phyloP scores from a whole-genome alignment of 2,797 vertebrate genomes.

The Tamandua tetradactyla region DNA sequence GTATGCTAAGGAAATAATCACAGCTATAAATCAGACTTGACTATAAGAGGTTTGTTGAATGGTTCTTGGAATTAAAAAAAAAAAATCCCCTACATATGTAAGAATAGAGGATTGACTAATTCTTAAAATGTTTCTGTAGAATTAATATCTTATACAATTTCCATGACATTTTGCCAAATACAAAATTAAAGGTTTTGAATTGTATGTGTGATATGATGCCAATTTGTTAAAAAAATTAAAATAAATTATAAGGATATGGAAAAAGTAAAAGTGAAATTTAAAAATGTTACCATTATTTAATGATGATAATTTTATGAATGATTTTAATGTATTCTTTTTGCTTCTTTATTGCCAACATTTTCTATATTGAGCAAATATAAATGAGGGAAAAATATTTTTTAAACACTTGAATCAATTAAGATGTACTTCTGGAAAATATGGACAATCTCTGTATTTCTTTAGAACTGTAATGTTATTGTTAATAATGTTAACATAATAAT shows the following conservation, averaged over 20 bases:
- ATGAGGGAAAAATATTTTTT: neutral
- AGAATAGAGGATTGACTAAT: neutral
- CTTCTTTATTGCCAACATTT: neutral
- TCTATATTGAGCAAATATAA: neutral
- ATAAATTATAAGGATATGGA: neutral
- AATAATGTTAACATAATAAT: too few species aligned
- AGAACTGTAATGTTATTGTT: too few species aligned
- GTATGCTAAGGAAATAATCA: neutral
- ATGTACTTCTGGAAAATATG: neutral
- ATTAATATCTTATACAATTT: neutral
- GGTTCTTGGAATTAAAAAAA: neutral
- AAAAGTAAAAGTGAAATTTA: neutral
- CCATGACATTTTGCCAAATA: neutral
- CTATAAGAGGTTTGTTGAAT: neutral
- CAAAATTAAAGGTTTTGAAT: neutral
- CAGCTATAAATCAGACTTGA: neutral
- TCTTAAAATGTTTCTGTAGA: neutral
- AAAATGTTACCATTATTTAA: neutral
- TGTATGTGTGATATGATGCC: neutral
- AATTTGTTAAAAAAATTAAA: neutral
- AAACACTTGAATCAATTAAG: constrained; percentile 1
- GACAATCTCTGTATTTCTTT: neutral
- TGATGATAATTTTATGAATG: neutral
- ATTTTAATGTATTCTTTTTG: neutral
- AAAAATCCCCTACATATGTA: neutral